Evolutionary conservation across 2,113 vertebrate genomes (phyloP).

Genomic region (Sorex araneus): DNA sequence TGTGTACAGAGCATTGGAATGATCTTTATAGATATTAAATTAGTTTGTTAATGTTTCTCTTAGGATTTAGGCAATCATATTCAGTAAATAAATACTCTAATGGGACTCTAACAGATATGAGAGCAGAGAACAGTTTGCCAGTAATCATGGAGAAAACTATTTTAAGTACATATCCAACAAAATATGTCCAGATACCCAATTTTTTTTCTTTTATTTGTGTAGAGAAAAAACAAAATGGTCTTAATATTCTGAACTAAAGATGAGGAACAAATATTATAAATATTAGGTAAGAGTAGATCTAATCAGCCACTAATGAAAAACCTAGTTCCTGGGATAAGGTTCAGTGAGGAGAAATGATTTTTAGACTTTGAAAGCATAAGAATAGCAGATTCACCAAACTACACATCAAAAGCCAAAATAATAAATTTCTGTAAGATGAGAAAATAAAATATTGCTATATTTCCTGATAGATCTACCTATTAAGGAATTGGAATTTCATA

Average conservation of each 20-base stretch:
- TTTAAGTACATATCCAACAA: background rate
- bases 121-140: background rate
- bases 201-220: background rate
- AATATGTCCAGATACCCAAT: background rate
- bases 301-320: background rate
- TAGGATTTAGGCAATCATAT: background rate
- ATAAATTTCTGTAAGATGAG: background rate
- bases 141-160: background rate
- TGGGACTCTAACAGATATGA: background rate
- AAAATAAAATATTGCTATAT: background rate
- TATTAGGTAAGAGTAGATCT: background rate
- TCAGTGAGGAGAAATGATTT: background rate
- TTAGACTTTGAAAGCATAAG: background rate
- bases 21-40: background rate
- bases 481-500: slow-evolving; percentile 4
- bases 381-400: background rate
- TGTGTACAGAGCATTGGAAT: background rate
- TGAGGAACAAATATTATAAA: background rate
- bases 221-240: background rate
- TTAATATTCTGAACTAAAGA: background rate
- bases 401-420: background rate
- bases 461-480: background rate
- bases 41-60: background rate
- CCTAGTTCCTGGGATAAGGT: background rate
- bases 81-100: slow-evolving; percentile 11